phyloP scores from a whole-genome alignment of 2,888 invertebrate species.

The Gymnocheta viridis region DNA sequence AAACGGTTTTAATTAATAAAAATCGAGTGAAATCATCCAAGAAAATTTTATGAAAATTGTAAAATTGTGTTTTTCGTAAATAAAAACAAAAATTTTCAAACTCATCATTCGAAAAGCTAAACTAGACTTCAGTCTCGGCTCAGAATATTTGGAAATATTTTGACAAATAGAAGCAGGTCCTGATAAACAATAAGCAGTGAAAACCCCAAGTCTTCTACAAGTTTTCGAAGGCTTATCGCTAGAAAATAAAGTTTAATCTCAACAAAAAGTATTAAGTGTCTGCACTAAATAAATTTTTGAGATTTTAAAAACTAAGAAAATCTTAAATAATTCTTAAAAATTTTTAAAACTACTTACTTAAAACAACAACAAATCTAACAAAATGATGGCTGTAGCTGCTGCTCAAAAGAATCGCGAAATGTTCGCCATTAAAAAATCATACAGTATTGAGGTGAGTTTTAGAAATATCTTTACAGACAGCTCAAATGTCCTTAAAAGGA shows the following conservation, averaged over 20 bases:
- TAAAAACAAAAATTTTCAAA: constrained; percentile 69
- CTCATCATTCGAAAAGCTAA: constrained; percentile 66
- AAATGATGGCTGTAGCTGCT: constrained; percentile 93
- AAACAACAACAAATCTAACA: constrained; percentile 75
- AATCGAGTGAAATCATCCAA: constrained; percentile 50
- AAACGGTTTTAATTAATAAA: constrained; percentile 31
- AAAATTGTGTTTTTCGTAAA: constrained; percentile 70
- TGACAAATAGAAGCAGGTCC: constrained; percentile 71
- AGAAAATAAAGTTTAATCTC: constrained; percentile 32
- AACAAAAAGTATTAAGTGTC: constrained; percentile 77
- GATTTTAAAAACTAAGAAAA: constrained; percentile 40
- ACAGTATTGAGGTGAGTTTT: constrained; percentile 96
- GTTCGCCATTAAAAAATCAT: constrained; percentile 98
- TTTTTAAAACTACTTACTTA: constrained; percentile 64
- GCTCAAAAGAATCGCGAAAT: constrained; percentile 97
- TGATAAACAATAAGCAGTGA: constrained; percentile 78
- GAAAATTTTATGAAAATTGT: constrained; percentile 44
- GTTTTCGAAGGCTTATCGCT: constrained; percentile 77
- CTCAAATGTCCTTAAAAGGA: background rate
- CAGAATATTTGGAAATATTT: constrained; percentile 49
- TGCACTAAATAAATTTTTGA: constrained; percentile 77
- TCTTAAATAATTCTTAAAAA: constrained; percentile 60
- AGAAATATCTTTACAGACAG: constrained; percentile 4
- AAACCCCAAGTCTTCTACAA: constrained; percentile 73
- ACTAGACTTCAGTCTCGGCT: constrained; percentile 77